Evolutionary conservation across 2,113 vertebrate genomes (phyloP).

Genomic region (Poeciliopsis prolifica): DNA sequence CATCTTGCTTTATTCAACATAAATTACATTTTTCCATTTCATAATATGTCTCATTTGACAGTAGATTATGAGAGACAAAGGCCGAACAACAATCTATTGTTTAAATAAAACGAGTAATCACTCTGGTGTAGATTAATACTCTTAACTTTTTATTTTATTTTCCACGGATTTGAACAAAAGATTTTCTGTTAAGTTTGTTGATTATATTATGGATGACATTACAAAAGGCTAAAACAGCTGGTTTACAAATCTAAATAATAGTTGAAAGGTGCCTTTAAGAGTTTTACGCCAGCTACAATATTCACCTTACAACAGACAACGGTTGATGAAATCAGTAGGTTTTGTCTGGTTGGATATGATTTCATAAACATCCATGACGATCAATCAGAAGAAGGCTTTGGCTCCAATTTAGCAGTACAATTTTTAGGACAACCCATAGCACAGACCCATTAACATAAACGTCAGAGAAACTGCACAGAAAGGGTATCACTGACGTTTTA

Average conservation of each 20-base stretch:
- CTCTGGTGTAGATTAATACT: background rate
- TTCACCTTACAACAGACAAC: slow-evolving; percentile 3
- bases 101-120: background rate
- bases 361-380: background rate
- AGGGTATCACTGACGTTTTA: background rate
- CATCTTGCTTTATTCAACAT: background rate
- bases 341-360: slow-evolving; percentile 9
- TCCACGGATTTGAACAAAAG: slow-evolving; percentile 2
- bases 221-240: slow-evolving; percentile 1
- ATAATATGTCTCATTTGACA: background rate
- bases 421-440: background rate
- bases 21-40: background rate
- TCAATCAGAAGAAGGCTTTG: background rate
- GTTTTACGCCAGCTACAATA: slow-evolving; percentile 37
- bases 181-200: slow-evolving; percentile 5
- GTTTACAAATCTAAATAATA: slow-evolving; percentile 11
- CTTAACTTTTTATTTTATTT: slow-evolving; percentile 1
- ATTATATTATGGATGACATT: slow-evolving; percentile 5
- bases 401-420: background rate
- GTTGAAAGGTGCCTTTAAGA: slow-evolving; percentile 62
- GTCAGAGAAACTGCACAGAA: background rate
- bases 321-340: slow-evolving; percentile 13
- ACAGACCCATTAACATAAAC: background rate
- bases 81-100: background rate
- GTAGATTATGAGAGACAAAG: background rate